Evolutionary conservation across 2,797 vertebrate species (phyloP).

Genomic region (Myotis daubentonii): DNA sequence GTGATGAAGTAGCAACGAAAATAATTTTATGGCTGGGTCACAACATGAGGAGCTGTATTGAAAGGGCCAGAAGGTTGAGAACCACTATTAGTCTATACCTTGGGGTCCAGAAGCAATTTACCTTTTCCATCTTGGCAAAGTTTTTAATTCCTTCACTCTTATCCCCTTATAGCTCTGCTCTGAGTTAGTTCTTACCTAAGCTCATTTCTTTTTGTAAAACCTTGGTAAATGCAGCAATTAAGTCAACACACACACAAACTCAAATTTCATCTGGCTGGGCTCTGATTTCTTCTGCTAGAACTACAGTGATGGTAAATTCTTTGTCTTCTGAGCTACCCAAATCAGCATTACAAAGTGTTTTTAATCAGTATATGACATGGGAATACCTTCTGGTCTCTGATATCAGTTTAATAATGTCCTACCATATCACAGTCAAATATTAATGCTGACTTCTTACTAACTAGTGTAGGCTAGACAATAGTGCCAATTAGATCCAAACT

Average conservation of each 20-base stretch:
- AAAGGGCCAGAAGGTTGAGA: too few species aligned
- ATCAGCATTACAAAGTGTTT: background rate
- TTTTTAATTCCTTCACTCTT: background rate
- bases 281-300: background rate
- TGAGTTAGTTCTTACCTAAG: background rate
- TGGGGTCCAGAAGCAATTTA: background rate
- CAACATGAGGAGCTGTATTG: too few species aligned
- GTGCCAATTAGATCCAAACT: background rate
- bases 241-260: background rate
- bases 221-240: background rate
- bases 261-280: background rate
- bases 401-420: background rate
- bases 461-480: background rate
- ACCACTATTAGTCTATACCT: background rate
- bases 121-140: background rate
- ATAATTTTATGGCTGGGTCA: too few species aligned
- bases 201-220: background rate
- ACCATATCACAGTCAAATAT: background rate
- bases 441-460: background rate
- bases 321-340: background rate
- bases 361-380: background rate
- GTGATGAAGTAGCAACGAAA: too few species aligned
- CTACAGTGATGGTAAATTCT: background rate
- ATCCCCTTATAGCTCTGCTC: background rate
- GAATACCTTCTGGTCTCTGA: background rate